Evolutionary conservation across 2,113 vertebrate genomes (phyloP), one percentile per base, ranked within the genome.

Genomic region (Ptilorrhoa leucosticta): DNA sequence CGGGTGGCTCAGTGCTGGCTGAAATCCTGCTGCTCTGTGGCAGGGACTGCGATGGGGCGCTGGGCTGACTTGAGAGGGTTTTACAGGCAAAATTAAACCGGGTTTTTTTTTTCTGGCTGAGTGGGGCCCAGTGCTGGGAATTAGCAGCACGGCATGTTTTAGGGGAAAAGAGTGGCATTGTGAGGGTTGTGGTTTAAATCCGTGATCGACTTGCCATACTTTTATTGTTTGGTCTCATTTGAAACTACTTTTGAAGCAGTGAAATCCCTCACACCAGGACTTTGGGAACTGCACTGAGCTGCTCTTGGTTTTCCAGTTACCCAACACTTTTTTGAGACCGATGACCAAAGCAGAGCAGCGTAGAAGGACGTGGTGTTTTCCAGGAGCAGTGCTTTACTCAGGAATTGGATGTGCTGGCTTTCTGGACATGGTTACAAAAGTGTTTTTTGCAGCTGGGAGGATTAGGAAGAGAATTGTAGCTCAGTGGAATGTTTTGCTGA

Each of bases 141-240:
- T 40, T 5, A 21, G 23, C 31, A 30, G 65, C 13, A 10, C 14
- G 23, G 35, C 10, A 6, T 0, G 1, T 7, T 15, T 31, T 30
- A 35, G 31, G 82, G 2, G 1, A 1, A 42, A 64, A 10, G 13
- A 6, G 20, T 33, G 56, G 13, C 0, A 0, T 24, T 66, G 11
- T 12, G 44, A 61, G 31, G 8, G 5, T 2, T 40, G 50, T 15
- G 68, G 2, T 50, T 61, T 23, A 58, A 53, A 57, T 26, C 68
- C 6, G 0, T 7, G 2, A 3, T 3, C 11, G 1, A 4, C 14
- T 30, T 39, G 11, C 39, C 3, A 0, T 33, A 2, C 30, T 57
- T 84, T 2, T 4, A 12, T 45, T 58, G 26, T 48, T 81, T 53
- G 45, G 13, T 27, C 9, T 91, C 6, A 0, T 37, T 87, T 45